Percentiles rank a stretch among this genome's conserved stretches.
These are phyloP conservation scores for Macrocentrus cingulum DNA, from an alignment of 1,140 invertebrate species.

Conservation along the genomic window DNA sequence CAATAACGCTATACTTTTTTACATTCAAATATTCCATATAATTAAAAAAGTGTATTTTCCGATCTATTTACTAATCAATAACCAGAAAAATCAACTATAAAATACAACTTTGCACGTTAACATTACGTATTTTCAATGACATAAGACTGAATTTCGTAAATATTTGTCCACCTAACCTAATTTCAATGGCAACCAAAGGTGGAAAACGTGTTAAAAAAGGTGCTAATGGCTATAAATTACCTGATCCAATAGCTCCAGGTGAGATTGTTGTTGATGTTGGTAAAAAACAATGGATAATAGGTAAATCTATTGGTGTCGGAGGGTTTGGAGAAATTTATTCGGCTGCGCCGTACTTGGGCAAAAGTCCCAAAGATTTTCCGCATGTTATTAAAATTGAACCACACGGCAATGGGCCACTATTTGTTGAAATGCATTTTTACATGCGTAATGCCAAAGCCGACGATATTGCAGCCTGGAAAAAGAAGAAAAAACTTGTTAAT, in stretches of 20 bases:
- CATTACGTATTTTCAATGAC: no score
- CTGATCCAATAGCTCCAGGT: conserved; percentile 74
- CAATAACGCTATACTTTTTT: no score
- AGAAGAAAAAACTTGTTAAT: conserved; percentile 68
- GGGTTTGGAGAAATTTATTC: conserved; percentile 93
- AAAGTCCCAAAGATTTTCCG: conserved; percentile 61
- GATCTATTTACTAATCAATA: no score
- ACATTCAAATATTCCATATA: no score
- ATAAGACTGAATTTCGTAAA: no score
- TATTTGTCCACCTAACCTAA: background rate
- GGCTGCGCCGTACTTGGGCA: conserved; percentile 60
- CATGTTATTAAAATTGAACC: conserved; percentile 87
- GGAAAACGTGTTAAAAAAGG: conserved; percentile 47
- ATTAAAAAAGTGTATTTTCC: no score
- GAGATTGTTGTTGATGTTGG: conserved; percentile 74
- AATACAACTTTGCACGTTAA: no score
- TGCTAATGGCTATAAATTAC: conserved; percentile 71
- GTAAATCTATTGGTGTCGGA: conserved; percentile 84
- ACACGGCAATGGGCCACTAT: conserved; percentile 88
- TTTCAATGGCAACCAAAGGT: background rate
- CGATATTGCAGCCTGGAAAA: conserved; percentile 77
- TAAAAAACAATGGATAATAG: conserved; percentile 81
- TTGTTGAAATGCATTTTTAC: conserved; percentile 95
- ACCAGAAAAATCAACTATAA: no score
- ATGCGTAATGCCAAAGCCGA: conserved; percentile 80